Evolutionary conservation across 2,888 invertebrate genomes (phyloP), one percentile per base, ranked within the genome.

Genomic region (Caenorhabditis sp.): DNA sequence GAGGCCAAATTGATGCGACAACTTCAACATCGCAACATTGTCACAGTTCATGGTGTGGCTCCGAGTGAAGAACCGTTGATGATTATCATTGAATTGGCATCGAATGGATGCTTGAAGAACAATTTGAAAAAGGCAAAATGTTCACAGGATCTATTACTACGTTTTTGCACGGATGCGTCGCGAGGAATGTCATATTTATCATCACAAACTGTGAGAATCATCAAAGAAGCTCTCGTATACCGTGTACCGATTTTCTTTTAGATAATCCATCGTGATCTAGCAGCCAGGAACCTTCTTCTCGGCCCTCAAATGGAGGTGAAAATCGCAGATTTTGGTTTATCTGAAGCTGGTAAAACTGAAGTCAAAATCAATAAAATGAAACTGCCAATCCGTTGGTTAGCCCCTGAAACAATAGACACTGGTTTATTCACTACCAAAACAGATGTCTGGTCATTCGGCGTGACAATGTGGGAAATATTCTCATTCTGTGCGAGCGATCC

Each of bases 321-420:
- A 55, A 78, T 78, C 14, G 66, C 71, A 2, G 77, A 77, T 58
- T 78, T 78, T 53, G 78, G 78, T 5, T 58, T 78, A 8, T 78
- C 78, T 3, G 69, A 67, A 21, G 55, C 67, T 19, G 75, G 66
- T 19, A 69, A 72, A 53, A 37, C 53, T 8, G 78, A 74, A 21
- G 57, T 81, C 14, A 80, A 77, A 43, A 23, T 81, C 27, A 70
- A 72, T 12, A 58, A 66, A 23, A 71, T 81, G 62, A 83, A 82
- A 58, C 58, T 82, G 51, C 82, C 82, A 27, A 68, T 81, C 54
- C 63, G 77, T n/a, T 83, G 82, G 82, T 67, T 82, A n/a, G 65
- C 81, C 8, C 82, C 83, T 27, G 83, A 83, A 63, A 80, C 81
- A 0, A 58, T 83, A 2, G 54, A 64, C 8, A 58, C 55, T 21